Evolutionary conservation across 1,140 invertebrate species (phyloP).

Genomic region (Zaprionus davidi): DNA sequence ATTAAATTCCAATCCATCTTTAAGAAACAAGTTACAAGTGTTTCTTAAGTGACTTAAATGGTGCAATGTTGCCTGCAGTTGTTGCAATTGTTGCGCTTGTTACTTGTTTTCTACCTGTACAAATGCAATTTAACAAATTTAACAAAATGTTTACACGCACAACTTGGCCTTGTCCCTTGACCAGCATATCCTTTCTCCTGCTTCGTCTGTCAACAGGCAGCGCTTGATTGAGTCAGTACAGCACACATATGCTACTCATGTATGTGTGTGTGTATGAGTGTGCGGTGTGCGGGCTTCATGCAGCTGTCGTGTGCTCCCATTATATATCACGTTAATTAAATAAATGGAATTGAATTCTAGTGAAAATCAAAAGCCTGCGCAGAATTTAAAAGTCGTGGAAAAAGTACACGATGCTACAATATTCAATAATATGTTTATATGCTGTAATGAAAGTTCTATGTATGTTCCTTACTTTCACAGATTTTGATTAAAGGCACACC

Average conservation of each 20-base stretch:
- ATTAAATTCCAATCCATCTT: neutral
- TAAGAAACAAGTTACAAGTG: neutral
- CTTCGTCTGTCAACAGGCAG: conserved; percentile 1
- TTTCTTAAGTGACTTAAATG: neutral
- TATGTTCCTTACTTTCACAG: neutral
- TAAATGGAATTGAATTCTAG: conserved; percentile 48
- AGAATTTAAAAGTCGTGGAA: conserved; percentile 3
- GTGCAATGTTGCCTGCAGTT: neutral
- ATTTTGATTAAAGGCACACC: neutral
- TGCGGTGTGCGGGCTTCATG: neutral
- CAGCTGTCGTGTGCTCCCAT: conserved; percentile 31
- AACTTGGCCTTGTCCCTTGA: conserved; percentile 1
- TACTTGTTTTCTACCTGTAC: neutral
- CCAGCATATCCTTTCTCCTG: neutral
- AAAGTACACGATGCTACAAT: neutral
- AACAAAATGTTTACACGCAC: conserved; percentile 1
- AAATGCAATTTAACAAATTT: conserved; percentile 8
- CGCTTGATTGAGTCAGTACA: conserved; percentile 3
- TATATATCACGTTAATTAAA: conserved; percentile 69
- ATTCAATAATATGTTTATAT: too few relatives aligned
- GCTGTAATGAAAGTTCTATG: too few relatives aligned
- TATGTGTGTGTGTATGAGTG: neutral
- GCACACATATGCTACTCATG: neutral
- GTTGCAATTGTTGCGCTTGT: neutral
- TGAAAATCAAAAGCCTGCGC: conserved; percentile 17